Evolutionary conservation across 1,140 invertebrate genomes (phyloP), one percentile per base, ranked within the genome.

Genomic region (Euschistus heros): DNA sequence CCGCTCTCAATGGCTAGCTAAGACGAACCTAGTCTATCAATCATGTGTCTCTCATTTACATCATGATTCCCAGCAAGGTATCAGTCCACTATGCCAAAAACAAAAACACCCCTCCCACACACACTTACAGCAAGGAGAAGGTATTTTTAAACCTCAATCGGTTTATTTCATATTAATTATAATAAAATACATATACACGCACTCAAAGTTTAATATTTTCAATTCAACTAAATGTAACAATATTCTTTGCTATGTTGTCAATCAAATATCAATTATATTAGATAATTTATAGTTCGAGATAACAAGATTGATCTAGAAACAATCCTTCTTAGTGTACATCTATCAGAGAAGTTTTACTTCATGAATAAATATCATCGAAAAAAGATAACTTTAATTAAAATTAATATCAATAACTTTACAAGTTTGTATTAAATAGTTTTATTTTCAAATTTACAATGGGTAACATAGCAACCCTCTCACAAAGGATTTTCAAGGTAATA

Each of bases 271-370:
- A 37, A 37, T 37, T 37, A 37, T 37, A 30, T 10, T 37, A 37
- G 33, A 37, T 37, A 37, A 37, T 37, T 37, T 37, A 37, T 37
- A 37, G 33, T 37, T 37, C 33, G 33, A 37, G 8, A 17, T 26
- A 57, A 57, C 54, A 57, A 57, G 54, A 57, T 57, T 57, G 24
- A 57, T 57, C 24, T 57, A 57, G 54, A 57, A 27, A 57, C 54
- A 57, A 57, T 57, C 54, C 54, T 57, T 57, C n/a, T 57, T 57
- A 57, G 54, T 57, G 54, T 57, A 57, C 54, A 57, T 57, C 54
- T 57, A 57, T 57, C 54, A 24, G 24, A 57, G 54, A 57, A 57
- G 54, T 57, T 57, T 24, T 26, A 57, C 54, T 57, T 57, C 54
- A 57, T 18, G 33, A 37, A 57, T 57, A 57, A 57, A 57, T 24